Base-by-base conservation (phyloP, 2,113 vertebrate genomes). In the Psittacula cyanocephala region DNA sequence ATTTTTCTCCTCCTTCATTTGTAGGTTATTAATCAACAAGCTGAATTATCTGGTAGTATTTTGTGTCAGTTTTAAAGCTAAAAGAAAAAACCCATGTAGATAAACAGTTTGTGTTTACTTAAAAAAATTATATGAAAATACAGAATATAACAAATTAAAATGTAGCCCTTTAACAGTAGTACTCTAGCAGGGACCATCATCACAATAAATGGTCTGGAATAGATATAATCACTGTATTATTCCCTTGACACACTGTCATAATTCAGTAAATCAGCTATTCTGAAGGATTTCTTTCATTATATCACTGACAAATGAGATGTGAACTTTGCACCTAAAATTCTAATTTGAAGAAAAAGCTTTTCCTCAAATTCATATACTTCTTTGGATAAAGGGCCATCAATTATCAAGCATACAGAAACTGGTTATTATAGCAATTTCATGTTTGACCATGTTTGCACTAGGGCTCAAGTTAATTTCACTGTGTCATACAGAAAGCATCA, bases 121-220 rank as follows among this genome's bases (percentile, higher is more conserved):
- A 55, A 91, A 95, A 80, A 91, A 95, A 79, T 9, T 37, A 65
- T 35, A 97, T 12, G 75, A 88, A 95, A 96, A 90, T 93, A 97
- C 68, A 94, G 88, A 94, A 92, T 74, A 85, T 77, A 95, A 95
- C 84, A 60, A 94, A 87, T 96, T 91, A 78, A 94, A 95, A 91
- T 72, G 83, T 96, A 97, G 97, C 96, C 97, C 96, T 97, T 97
- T 92, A 94, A 92, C 78, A 81, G 79, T 8, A 92, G 87, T 86
- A 92, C 93, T 95, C 92, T 84, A 93, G 67, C 92, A 95, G 69
- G 72, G 75, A 90, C 92, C 87, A 91, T 63, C n/a, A 52, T 62
- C 77, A 91, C 89, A 81, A 94, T n/a, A 90, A 93, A 94, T 81
- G 83, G 85, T 53, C 69, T 28, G 76, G 69, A 91, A 85, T 41